Conservation (phyloP, 2,888 invertebrate species). For the Xestia ashworthii region DNA sequence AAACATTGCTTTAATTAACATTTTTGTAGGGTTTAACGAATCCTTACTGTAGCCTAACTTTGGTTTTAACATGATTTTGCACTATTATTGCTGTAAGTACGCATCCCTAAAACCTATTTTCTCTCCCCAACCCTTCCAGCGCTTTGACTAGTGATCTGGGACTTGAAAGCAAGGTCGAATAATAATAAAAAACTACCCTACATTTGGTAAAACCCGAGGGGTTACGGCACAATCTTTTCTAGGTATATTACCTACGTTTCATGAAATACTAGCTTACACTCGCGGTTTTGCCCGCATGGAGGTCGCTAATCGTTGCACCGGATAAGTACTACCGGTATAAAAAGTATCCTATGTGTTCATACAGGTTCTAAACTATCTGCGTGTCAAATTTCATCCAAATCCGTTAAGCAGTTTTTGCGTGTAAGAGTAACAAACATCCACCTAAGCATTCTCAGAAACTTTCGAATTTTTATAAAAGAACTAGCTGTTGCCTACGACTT, state of each 20-base stretch:
- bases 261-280: not conserved
- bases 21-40: not conserved
- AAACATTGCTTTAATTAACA: not conserved
- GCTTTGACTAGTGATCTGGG: conserved; percentile 58
- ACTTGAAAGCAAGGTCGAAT: conserved; percentile 42
- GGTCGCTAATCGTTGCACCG: not conserved
- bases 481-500: too few relatives aligned
- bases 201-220: conserved; percentile 19
- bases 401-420: too few relatives aligned
- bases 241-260: conserved; percentile 2
- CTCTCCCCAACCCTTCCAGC: conserved; percentile 14
- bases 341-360: not conserved
- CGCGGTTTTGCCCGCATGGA: not conserved
- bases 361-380: not conserved
- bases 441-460: not conserved
- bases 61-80: not conserved
- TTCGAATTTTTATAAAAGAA: not conserved
- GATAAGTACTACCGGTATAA: not conserved
- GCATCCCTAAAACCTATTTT: not conserved
- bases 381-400: not conserved
- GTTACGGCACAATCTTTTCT: conserved; percentile 17
- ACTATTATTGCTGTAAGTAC: not conserved
- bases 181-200: conserved; percentile 28
- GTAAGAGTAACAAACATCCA: not conserved
- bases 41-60: not conserved